Percentiles rank a stretch among this genome's conserved stretches.
These are phyloP conservation scores for Scaptomyza polygonia DNA, from an alignment of 2,888 invertebrate genomes.

Conservation along the genomic window DNA sequence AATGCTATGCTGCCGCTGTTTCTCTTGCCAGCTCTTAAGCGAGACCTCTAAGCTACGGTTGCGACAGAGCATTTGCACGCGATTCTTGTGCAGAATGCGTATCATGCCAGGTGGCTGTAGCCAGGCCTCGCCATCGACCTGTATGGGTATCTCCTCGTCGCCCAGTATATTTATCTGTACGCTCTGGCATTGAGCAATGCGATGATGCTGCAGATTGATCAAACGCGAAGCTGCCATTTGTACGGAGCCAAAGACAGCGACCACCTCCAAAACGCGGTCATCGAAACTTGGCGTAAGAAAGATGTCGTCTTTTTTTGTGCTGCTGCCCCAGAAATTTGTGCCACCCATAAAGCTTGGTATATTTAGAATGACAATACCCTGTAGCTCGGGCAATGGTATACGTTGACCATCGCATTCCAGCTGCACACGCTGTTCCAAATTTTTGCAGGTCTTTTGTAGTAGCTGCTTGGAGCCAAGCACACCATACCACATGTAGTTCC, in stretches of 20 bases:
- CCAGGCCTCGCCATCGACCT: slow-evolving; percentile 99
- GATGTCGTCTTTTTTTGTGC: slow-evolving; percentile 94
- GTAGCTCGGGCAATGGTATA: slow-evolving; percentile 96
- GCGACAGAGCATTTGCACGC: slow-evolving; percentile 97
- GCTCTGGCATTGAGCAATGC: slow-evolving; percentile 98
- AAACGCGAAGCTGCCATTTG: slow-evolving; percentile 98
- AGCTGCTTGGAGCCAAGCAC: slow-evolving; percentile 91
- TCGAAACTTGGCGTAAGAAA: slow-evolving; percentile 97
- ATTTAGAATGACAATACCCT: slow-evolving; percentile 98
- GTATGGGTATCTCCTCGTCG: slow-evolving; percentile 96
- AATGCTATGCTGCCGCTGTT: slow-evolving; percentile 87
- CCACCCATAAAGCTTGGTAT: slow-evolving; percentile 99
- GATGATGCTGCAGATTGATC: slow-evolving; percentile 97
- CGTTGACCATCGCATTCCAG: slow-evolving; percentile 98
- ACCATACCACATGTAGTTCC: slow-evolving; percentile 98
- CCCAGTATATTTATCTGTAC: slow-evolving; percentile 98
- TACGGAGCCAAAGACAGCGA: slow-evolving; percentile 98
- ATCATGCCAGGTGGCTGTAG: slow-evolving; percentile 98
- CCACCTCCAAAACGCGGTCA: slow-evolving; percentile 97
- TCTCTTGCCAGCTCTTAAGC: slow-evolving; percentile 94
- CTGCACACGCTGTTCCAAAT: slow-evolving; percentile 97
- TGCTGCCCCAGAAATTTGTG: slow-evolving; percentile 99
- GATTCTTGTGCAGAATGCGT: slow-evolving; percentile 97
- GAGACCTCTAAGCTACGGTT: slow-evolving; percentile 96
- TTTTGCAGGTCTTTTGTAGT: slow-evolving; percentile 96